A percentile compares a stretch with the other conserved stretches of the same genome.
These are phyloP conservation scores for Pithys albifrons DNA, from an alignment of 2,113 vertebrate genomes.

Conservation along the genomic window DNA sequence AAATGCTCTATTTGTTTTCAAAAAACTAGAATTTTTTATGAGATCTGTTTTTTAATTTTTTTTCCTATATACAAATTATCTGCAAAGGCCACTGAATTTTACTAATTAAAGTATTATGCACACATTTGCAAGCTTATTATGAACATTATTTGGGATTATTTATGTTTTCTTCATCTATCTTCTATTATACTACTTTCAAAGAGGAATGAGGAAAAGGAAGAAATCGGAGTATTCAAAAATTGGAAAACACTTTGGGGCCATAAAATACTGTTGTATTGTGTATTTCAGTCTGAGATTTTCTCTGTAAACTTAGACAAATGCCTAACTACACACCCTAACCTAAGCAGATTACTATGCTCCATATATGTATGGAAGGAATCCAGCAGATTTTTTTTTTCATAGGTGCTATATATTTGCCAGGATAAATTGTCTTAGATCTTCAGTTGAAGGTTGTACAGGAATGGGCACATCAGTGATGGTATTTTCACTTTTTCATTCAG, in stretches of 20 bases:
- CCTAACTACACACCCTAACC: background rate
- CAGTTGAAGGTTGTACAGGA: background rate
- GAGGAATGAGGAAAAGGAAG: background rate
- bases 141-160: background rate
- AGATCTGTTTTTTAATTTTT: rapidly evolving
- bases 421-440: background rate
- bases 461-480: background rate
- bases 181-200: background rate
- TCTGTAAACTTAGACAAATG: background rate
- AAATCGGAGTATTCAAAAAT: background rate
- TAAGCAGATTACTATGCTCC: background rate
- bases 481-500: background rate
- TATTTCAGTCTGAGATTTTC: background rate
- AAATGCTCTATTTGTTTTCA: background rate
- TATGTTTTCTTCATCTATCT: background rate
- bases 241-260: background rate
- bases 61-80: background rate
- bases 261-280: background rate
- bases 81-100: background rate
- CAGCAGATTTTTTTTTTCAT: background rate
- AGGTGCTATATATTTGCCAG: background rate
- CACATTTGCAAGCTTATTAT: background rate
- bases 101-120: background rate
- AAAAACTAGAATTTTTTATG: background rate
- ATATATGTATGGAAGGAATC: background rate